These are phyloP conservation scores for Pantherophis vulpinus DNA, from an alignment of 2,797 vertebrate species.

Conservation along the genomic window DNA sequence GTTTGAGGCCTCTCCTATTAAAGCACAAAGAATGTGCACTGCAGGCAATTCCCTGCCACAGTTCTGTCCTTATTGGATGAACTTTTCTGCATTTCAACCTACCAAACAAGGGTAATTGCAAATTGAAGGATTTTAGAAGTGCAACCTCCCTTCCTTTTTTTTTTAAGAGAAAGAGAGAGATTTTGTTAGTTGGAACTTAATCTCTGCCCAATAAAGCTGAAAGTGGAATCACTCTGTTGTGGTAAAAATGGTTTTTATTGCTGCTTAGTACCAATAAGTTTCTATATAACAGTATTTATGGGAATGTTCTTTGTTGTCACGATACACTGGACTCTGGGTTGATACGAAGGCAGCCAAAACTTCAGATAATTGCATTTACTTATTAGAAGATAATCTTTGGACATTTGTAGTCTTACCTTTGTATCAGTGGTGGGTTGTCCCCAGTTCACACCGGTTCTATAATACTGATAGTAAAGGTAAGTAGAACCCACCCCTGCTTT, in stretches of 20 bases:
- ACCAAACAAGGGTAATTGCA: conserved; percentile 20
- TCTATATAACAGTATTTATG: background rate
- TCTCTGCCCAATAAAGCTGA: background rate
- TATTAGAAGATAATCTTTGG: background rate
- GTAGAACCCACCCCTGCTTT: background rate
- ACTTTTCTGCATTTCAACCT: conserved; percentile 25
- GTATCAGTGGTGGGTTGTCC: background rate
- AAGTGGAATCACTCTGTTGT: background rate
- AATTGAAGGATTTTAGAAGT: conserved; percentile 17
- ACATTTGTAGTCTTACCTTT: background rate
- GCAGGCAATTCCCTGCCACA: background rate
- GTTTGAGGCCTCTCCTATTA: conserved; percentile 20
- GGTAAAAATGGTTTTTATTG: background rate
- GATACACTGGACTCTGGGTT: background rate
- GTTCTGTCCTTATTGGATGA: conserved; percentile 1
- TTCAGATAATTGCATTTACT: background rate
- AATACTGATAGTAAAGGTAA: too few species aligned
- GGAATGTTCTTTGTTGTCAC: background rate
- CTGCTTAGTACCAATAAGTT: background rate
- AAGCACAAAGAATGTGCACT: background rate
- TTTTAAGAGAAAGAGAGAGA: background rate
- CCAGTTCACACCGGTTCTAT: too few species aligned
- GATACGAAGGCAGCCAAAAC: background rate
- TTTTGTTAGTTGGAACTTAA: background rate
- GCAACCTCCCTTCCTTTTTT: background rate